A percentile compares a stretch with the other conserved stretches of the same genome.
Conservation (phyloP, 2,113 vertebrate genomes). For the Orthonyx spaldingii region DNA sequence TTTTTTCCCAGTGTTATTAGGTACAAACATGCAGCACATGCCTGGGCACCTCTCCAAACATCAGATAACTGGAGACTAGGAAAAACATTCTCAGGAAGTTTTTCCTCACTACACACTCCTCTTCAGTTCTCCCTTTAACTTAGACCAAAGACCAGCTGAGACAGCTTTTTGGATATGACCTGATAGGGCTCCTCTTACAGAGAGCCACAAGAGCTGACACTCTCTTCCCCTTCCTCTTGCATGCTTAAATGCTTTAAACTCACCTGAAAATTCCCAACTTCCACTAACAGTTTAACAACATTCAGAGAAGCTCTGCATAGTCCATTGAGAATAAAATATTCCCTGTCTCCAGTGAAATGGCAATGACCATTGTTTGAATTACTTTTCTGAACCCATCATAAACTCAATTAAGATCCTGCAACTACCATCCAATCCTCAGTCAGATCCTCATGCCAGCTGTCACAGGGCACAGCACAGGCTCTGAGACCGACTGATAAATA, state of each 20-base stretch:
- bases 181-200: background rate
- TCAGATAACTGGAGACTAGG: background rate
- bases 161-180: background rate
- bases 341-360: background rate
- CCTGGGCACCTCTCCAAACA: background rate
- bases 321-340: background rate
- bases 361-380: background rate
- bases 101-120: background rate
- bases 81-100: background rate
- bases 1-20: background rate
- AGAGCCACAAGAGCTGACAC: background rate
- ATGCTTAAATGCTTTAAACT: background rate
- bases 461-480: fast-evolving
- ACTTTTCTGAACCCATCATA: background rate
- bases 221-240: background rate
- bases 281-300: background rate
- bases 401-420: background rate
- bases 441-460: background rate
- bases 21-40: background rate
- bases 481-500: background rate
- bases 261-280: background rate
- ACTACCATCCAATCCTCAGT: background rate
- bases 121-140: background rate
- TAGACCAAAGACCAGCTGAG: background rate
- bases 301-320: background rate